These are phyloP conservation scores for Tiphia femorata DNA, from an alignment of 2,888 invertebrate genomes.

Conservation along the genomic window DNA sequence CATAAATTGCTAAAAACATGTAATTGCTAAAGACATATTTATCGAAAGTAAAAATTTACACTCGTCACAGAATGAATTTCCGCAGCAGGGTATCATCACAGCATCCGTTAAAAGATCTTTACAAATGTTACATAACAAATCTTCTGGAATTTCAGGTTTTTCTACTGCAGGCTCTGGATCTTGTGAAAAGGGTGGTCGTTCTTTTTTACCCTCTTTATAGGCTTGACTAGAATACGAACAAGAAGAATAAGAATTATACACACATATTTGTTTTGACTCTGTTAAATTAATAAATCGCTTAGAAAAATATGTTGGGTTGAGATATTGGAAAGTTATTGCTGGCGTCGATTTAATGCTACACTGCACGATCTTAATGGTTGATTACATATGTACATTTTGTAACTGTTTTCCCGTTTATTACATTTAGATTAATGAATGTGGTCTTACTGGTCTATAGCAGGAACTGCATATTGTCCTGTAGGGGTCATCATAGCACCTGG, in stretches of 20 bases:
- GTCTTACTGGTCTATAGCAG: slow-evolving; percentile 87
- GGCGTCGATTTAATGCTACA: no score
- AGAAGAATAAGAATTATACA: neutral
- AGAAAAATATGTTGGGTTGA: no score
- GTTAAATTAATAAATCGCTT: no score
- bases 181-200: slow-evolving; percentile 76
- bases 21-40: neutral
- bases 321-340: no score
- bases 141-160: slow-evolving; percentile 87
- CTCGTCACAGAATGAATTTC: slow-evolving; percentile 98
- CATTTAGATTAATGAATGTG: neutral
- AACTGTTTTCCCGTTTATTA: neutral
- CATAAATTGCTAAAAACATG: neutral
- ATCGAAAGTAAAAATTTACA: slow-evolving; percentile 75
- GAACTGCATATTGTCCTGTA: slow-evolving; percentile 89
- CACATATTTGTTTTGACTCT: slow-evolving; percentile 2
- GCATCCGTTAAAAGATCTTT: slow-evolving; percentile 94
- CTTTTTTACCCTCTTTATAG: slow-evolving; percentile 80
- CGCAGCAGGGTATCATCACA: slow-evolving; percentile 98
- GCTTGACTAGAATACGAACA: slow-evolving; percentile 86
- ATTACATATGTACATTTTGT: neutral
- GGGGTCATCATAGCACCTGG: slow-evolving; percentile 94
- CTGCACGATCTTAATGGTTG: no score
- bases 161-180: slow-evolving; percentile 70
- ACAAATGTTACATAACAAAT: slow-evolving; percentile 92